Evolutionary conservation across 2,797 vertebrate genomes (phyloP).

Genomic region (Malacoctenus gilli): DNA sequence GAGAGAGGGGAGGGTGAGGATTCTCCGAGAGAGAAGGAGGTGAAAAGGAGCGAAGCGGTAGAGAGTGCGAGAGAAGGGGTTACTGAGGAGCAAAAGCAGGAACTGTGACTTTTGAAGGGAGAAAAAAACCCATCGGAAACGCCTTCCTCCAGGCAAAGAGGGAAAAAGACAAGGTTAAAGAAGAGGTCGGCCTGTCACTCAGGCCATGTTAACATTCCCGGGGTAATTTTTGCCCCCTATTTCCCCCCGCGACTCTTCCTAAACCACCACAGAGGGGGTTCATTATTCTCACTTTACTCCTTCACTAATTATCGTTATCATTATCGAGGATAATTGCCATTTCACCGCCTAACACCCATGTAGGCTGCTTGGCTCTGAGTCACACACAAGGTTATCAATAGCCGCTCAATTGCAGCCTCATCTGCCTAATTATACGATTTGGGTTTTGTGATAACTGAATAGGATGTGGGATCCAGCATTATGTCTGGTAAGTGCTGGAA

Average conservation of each 20-base stretch:
- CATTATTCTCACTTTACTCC: conserved; percentile 75
- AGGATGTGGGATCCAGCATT: conserved; percentile 70
- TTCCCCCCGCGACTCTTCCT: conserved; percentile 55
- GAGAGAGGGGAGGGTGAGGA: background rate
- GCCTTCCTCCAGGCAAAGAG: conserved; percentile 6
- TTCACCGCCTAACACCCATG: conserved; percentile 71
- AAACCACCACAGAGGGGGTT: conserved; percentile 66
- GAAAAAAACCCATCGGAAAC: conserved; percentile 13
- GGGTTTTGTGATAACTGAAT: conserved; percentile 76
- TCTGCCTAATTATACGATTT: conserved; percentile 79
- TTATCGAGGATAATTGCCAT: conserved; percentile 80
- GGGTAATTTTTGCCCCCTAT: conserved; percentile 45
- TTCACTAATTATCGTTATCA: conserved; percentile 81
- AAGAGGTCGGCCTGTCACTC: conserved; percentile 21
- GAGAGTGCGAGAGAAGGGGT: background rate
- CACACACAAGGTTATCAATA: conserved; percentile 79
- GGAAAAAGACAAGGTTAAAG: conserved; percentile 16
- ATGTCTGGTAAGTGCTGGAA: conserved; percentile 42
- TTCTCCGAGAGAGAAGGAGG: conserved; percentile 5
- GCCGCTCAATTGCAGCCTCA: conserved; percentile 72
- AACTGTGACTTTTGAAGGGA: background rate
- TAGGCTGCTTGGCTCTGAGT: conserved; percentile 63
- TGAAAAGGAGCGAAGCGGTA: background rate
- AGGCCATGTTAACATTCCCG: conserved; percentile 45
- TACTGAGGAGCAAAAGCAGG: background rate